Percentiles rank a stretch among this genome's conserved stretches.
Evolutionary conservation across 2,888 invertebrate genomes (phyloP).

Genomic region (Xanthostigma xanthostigma): DNA sequence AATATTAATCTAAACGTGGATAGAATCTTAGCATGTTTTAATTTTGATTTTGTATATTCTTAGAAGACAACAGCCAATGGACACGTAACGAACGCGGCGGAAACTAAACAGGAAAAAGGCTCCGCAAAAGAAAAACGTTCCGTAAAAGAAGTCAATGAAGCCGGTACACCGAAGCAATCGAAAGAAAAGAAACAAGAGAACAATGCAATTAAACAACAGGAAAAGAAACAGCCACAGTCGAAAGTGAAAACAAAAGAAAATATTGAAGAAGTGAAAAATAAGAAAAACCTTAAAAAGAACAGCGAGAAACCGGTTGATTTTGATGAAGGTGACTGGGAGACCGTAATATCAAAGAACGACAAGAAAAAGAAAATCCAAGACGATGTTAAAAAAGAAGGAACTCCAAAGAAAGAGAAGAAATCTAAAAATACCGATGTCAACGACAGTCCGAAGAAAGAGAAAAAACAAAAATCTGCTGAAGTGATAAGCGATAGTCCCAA

Average conservation of each 20-base stretch:
- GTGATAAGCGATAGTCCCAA: conserved; percentile 16
- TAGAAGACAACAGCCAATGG: conserved; percentile 50
- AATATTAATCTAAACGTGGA: background rate
- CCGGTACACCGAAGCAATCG: conserved; percentile 23
- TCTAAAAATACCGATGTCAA: conserved; percentile 20
- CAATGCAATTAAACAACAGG: conserved; percentile 23
- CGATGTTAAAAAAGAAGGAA: conserved; percentile 29
- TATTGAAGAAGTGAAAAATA: conserved; percentile 37
- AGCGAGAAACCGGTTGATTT: conserved; percentile 55
- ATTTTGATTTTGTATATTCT: background rate
- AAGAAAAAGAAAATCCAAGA: conserved; percentile 56
- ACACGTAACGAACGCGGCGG: conserved; percentile 36
- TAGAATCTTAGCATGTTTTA: background rate
- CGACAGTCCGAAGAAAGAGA: conserved; percentile 17
- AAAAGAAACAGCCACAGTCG: conserved; percentile 20
- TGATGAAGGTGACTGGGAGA: conserved; percentile 64
- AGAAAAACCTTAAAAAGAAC: conserved; percentile 41
- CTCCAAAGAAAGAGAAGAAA: conserved; percentile 27
- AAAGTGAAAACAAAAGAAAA: conserved; percentile 29
- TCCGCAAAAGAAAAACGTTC: conserved; percentile 20
- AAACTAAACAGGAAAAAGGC: conserved; percentile 40
- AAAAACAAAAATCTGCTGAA: conserved; percentile 27
- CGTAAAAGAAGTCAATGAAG: conserved; percentile 31
- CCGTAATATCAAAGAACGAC: conserved; percentile 51
- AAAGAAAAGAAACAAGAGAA: conserved; percentile 30